Conservation (phyloP, 1,140 invertebrate species). For the Calycopis cecrops region DNA sequence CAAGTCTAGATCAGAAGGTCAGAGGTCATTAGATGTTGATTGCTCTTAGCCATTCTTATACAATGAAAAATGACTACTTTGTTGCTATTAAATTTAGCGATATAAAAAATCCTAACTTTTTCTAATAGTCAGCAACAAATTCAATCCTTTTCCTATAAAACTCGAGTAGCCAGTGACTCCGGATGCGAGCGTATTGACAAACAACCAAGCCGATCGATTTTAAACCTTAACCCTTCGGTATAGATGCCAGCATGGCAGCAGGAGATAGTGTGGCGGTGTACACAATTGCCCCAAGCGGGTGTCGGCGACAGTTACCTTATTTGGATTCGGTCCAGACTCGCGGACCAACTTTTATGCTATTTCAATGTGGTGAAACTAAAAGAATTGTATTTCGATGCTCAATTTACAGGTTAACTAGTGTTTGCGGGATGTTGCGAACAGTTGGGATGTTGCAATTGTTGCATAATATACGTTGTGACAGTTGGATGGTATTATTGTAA, state of each 20-base stretch:
- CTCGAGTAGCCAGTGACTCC: conserved; percentile 48
- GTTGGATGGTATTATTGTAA: too few relatives aligned
- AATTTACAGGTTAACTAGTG: conserved; percentile 30
- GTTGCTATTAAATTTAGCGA: too few relatives aligned
- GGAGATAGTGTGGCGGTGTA: conserved; percentile 20
- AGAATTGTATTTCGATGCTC: conserved; percentile 40
- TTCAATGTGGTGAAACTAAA: conserved; percentile 66
- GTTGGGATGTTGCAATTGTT: conserved; percentile 9
- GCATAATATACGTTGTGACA: background rate
- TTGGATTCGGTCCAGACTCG: conserved; percentile 64
- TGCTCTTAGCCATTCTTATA: too few relatives aligned
- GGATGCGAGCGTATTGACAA: conserved; percentile 46
- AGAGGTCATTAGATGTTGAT: too few relatives aligned
- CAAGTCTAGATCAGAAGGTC: too few relatives aligned
- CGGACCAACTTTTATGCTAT: conserved; percentile 67
- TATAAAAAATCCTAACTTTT: conserved; percentile 27
- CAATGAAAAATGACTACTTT: too few relatives aligned
- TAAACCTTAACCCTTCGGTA: conserved; percentile 26
- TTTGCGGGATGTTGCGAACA: conserved; percentile 8
- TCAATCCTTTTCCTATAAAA: conserved; percentile 59
- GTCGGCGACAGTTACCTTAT: conserved; percentile 67
- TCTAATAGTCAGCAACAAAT: conserved; percentile 51
- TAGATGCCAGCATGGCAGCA: conserved; percentile 23
- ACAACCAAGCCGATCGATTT: conserved; percentile 28
- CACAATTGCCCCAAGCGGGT: conserved; percentile 42